These are phyloP conservation scores for Cyrtonyx montezumae DNA, from an alignment of 2,113 vertebrate genomes.

Conservation along the genomic window DNA sequence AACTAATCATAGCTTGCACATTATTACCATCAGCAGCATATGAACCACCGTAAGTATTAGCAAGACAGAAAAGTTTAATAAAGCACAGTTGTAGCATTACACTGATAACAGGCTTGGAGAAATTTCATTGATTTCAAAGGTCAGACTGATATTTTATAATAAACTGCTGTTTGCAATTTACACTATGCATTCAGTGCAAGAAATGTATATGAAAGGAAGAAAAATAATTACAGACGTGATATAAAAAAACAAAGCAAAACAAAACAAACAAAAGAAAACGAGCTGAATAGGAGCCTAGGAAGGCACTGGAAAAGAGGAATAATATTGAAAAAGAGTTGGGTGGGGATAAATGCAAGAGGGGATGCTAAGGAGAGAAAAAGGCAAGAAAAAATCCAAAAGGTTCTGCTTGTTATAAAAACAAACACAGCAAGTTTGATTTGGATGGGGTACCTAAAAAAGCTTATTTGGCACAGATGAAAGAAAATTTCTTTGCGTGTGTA, in stretches of 20 bases:
- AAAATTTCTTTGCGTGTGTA: neutral
- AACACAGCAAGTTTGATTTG: neutral
- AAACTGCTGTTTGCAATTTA: neutral
- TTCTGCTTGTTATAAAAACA: slow-evolving; percentile 2
- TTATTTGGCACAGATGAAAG: neutral
- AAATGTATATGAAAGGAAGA: neutral
- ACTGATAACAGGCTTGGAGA: neutral
- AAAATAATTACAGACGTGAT: neutral
- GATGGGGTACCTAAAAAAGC: neutral
- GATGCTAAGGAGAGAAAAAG: neutral
- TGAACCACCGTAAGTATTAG: neutral
- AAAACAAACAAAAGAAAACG: neutral
- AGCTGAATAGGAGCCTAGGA: neutral
- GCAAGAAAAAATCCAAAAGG: neutral
- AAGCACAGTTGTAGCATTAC: neutral
- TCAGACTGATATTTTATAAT: neutral
- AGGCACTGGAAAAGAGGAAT: neutral
- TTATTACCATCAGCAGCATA: neutral
- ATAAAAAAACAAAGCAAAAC: neutral
- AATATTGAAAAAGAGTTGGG: neutral
- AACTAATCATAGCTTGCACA: neutral
- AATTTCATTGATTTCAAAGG: slow-evolving; percentile 1
- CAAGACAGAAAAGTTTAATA: neutral
- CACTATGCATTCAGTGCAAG: neutral
- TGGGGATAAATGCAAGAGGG: neutral